Conservation (phyloP, 2,113 vertebrate genomes). For the Lanius ludovicianus region DNA sequence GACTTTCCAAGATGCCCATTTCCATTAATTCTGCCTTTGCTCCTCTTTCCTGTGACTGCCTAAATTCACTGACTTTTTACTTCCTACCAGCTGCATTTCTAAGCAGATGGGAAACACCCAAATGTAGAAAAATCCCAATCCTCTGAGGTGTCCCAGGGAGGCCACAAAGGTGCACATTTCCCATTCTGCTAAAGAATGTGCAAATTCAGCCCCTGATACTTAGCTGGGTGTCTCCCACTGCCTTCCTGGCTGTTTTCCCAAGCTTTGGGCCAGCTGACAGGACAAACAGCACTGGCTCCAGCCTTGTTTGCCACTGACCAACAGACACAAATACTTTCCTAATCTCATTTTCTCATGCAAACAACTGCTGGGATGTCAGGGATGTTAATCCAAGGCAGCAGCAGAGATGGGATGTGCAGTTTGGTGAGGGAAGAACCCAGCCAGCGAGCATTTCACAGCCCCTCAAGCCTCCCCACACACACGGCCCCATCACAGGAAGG, state of each 20-base stretch:
- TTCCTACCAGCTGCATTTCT: not conserved
- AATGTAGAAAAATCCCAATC: not conserved
- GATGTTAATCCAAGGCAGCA: not conserved
- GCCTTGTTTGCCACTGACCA: not conserved
- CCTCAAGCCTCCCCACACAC: not conserved
- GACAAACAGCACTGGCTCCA: conserved; percentile 29
- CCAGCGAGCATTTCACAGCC: not conserved
- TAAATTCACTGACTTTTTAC: not conserved
- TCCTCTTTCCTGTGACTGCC: not conserved
- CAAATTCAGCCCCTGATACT: not conserved
- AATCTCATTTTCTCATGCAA: conserved; percentile 43
- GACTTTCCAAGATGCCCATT: not conserved
- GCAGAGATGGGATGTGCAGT: not conserved
- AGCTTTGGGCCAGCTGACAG: not conserved
- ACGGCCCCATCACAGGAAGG: not conserved
- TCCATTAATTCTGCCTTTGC: not conserved
- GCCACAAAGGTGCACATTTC: not conserved
- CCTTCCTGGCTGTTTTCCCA: conserved; percentile 17
- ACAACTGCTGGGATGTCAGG: not conserved
- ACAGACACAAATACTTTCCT: conserved; percentile 34
- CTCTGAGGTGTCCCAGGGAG: not conserved
- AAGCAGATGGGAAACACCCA: not conserved
- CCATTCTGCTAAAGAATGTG: not conserved
- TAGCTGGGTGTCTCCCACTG: not conserved
- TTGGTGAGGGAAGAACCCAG: not conserved